phyloP scores from a whole-genome alignment of 2,888 invertebrate genomes.

The Epistrophella euchroma region DNA sequence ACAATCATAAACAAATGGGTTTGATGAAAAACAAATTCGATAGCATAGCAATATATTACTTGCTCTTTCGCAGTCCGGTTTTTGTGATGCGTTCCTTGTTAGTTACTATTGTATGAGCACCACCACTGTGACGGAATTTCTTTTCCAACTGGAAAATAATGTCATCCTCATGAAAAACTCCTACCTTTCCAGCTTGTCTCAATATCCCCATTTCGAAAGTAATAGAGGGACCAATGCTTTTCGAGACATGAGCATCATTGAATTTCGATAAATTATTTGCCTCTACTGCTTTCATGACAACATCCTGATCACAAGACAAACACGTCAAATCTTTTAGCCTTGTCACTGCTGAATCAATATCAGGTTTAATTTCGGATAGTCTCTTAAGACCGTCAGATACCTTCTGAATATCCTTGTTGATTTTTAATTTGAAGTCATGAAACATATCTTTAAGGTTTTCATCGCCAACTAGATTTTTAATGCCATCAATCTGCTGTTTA shows the following conservation, averaged over 20 bases:
- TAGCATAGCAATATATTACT: background rate
- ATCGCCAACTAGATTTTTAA: constrained; percentile 87
- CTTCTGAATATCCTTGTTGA: constrained; percentile 84
- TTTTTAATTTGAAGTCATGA: constrained; percentile 87
- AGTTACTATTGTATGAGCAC: constrained; percentile 90
- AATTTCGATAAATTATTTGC: constrained; percentile 84
- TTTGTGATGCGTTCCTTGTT: constrained; percentile 87
- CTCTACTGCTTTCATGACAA: constrained; percentile 88
- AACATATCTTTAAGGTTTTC: constrained; percentile 87
- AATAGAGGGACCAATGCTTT: constrained; percentile 88
- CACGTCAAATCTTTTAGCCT: constrained; percentile 90
- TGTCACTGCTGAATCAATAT: constrained; percentile 88
- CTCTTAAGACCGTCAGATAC: constrained; percentile 79
- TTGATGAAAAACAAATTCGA: too few relatives aligned
- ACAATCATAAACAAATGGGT: too few relatives aligned
- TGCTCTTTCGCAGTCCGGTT: constrained; percentile 74
- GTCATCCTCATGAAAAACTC: constrained; percentile 39
- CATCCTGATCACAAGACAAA: constrained; percentile 90
- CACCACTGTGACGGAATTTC: constrained; percentile 88
- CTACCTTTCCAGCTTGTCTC: constrained; percentile 80
- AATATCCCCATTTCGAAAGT: constrained; percentile 88
- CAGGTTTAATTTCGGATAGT: constrained; percentile 80
- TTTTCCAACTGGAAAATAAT: constrained; percentile 13
- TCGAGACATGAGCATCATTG: constrained; percentile 85
- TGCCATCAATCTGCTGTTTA: constrained; percentile 86